Conservation (phyloP, 2,888 invertebrate species). For the Lamellibrachia satsuma region DNA sequence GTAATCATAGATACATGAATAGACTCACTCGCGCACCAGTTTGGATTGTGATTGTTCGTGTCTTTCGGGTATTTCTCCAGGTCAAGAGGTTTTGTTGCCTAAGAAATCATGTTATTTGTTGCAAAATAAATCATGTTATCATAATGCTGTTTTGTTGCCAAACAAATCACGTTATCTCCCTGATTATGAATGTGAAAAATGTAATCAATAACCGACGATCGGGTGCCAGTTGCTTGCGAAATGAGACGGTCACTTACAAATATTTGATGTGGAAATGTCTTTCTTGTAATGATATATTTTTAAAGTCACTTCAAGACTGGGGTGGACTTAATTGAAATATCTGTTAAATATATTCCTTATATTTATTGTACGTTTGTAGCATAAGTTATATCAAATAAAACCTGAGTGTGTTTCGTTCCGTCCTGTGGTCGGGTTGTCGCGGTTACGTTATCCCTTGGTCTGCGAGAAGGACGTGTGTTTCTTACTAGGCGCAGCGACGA, state of each 20-base stretch:
- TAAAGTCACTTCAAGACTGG: neutral
- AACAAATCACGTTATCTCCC: neutral
- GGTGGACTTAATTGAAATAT: neutral
- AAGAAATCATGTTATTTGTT: neutral
- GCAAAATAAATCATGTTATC: neutral
- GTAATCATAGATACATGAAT: too few relatives aligned
- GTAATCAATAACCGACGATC: neutral
- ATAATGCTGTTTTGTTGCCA: neutral
- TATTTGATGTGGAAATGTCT: neutral
- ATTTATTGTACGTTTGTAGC: neutral
- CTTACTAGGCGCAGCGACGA: too few relatives aligned
- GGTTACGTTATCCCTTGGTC: neutral
- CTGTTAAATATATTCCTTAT: neutral
- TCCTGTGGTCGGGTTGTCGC: neutral
- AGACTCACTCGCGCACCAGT: too few relatives aligned
- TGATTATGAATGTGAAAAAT: neutral
- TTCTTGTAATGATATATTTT: neutral
- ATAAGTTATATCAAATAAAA: neutral
- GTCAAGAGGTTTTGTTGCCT: neutral
- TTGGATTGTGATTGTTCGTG: too few relatives aligned
- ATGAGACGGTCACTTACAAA: neutral
- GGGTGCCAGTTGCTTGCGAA: neutral
- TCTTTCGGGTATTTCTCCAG: neutral
- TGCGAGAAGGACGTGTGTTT: too few relatives aligned
- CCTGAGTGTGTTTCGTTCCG: conserved; percentile 7